These are phyloP conservation scores for Sebastes alutus DNA, from an alignment of 2,797 vertebrate species.

Conservation along the genomic window DNA sequence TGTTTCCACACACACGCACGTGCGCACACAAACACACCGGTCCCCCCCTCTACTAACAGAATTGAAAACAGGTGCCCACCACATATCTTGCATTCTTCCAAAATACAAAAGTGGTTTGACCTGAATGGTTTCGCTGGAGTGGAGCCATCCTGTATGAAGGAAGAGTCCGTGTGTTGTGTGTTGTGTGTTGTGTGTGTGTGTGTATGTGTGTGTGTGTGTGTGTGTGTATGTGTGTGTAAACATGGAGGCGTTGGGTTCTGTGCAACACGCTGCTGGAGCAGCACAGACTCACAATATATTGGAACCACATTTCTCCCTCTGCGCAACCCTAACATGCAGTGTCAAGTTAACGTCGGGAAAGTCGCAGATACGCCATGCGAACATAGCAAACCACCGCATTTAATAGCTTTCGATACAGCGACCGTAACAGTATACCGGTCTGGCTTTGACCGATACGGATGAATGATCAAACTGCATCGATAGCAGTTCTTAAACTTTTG, in stretches of 20 bases:
- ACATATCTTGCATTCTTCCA: slow-evolving; percentile 84
- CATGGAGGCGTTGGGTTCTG: slow-evolving; percentile 75
- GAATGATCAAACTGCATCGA: slow-evolving; percentile 41
- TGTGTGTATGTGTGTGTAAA: slow-evolving; percentile 76
- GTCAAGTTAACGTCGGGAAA: slow-evolving; percentile 74
- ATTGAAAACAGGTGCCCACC: slow-evolving; percentile 87
- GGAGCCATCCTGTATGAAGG: slow-evolving; percentile 75
- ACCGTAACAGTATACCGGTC: slow-evolving; percentile 45
- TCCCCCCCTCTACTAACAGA: slow-evolving; percentile 72
- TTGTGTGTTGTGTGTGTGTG: slow-evolving; percentile 2
- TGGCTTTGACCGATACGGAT: slow-evolving; percentile 46
- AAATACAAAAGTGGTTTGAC: slow-evolving; percentile 84
- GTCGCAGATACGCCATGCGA: slow-evolving; percentile 50
- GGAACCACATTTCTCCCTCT: slow-evolving; percentile 80
- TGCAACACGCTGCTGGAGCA: slow-evolving; percentile 74
- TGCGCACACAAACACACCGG: slow-evolving; percentile 31
- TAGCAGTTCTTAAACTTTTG: slow-evolving; percentile 50
- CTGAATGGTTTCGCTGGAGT: slow-evolving; percentile 78
- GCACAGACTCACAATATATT: slow-evolving; percentile 72
- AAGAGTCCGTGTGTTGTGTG: slow-evolving; percentile 63
- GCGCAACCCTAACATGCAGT: slow-evolving; percentile 66
- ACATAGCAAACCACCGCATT: slow-evolving; percentile 55
- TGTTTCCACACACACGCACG: slow-evolving; percentile 48
- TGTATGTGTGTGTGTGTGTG: too few species aligned
- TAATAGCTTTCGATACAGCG: slow-evolving; percentile 44